These are phyloP conservation scores for Pomacea maculata DNA, from an alignment of 1,140 invertebrate genomes.

Conservation along the genomic window DNA sequence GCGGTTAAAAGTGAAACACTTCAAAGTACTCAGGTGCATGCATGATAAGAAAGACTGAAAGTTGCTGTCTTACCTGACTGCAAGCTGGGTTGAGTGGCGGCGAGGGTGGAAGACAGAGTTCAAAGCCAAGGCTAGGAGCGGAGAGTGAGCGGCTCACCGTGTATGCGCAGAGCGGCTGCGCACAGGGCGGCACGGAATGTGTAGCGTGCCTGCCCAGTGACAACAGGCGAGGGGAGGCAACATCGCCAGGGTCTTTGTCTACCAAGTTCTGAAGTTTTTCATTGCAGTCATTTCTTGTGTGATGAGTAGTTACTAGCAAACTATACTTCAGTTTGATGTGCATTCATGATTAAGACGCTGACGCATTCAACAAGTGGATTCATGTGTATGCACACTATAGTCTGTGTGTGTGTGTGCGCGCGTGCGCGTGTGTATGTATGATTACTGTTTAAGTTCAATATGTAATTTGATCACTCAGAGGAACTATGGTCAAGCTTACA, in stretches of 20 bases:
- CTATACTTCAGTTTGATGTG: too few relatives aligned
- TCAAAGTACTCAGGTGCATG: neutral
- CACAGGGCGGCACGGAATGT: slow-evolving; percentile 21
- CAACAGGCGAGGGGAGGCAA: neutral
- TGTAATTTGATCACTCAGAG: neutral
- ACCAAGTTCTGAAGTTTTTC: neutral
- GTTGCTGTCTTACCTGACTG: slow-evolving; percentile 13
- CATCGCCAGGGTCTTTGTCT: neutral
- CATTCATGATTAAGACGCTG: too few relatives aligned
- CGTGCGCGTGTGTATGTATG: neutral
- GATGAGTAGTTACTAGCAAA: too few relatives aligned
- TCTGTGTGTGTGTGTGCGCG: slow-evolving; percentile 8
- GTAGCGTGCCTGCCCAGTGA: neutral
- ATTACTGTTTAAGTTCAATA: neutral
- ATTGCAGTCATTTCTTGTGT: too few relatives aligned
- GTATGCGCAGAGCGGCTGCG: slow-evolving; percentile 23
- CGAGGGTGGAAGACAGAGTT: too few relatives aligned
- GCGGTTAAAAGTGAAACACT: neutral
- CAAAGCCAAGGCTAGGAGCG: too few relatives aligned
- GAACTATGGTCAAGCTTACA: neutral
- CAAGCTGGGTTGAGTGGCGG: slow-evolving; percentile 6
- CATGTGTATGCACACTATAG: neutral
- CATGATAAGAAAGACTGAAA: neutral
- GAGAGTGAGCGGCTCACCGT: neutral
- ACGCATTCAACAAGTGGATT: too few relatives aligned